Percentiles rank a stretch among this genome's conserved stretches.
Conservation (phyloP, 2,888 invertebrate genomes). For the Spodoptera picta region DNA sequence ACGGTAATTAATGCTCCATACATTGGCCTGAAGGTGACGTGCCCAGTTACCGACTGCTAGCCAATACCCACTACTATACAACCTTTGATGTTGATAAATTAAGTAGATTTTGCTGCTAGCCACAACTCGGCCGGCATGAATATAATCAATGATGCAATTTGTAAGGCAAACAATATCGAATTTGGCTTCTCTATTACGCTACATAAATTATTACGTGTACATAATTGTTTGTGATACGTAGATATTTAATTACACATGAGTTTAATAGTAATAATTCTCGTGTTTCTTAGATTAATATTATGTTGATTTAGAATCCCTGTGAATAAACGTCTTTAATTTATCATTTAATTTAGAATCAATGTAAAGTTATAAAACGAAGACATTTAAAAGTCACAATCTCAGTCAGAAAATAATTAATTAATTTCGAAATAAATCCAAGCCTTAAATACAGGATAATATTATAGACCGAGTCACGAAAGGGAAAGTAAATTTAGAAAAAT, state of each 20-base stretch:
- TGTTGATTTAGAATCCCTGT: constrained; percentile 21
- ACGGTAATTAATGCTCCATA: constrained; percentile 83
- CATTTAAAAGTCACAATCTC: background rate
- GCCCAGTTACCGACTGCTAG: constrained; percentile 45
- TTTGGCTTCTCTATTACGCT: constrained; percentile 59
- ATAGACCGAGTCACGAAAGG: constrained; percentile 15
- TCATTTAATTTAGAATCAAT: too few species aligned
- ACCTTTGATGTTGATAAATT: constrained; percentile 45
- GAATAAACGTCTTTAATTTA: constrained; percentile 1
- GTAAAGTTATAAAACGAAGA: background rate
- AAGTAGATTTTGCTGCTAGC: constrained; percentile 49
- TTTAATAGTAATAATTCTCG: constrained; percentile 30
- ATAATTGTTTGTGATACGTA: constrained; percentile 17
- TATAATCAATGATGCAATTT: constrained; percentile 64
- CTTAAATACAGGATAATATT: constrained; percentile 19
- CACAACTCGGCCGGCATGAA: constrained; percentile 49
- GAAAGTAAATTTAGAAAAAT: constrained; percentile 42
- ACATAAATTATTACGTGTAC: constrained; percentile 44
- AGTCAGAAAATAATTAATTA: background rate
- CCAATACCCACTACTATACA: constrained; percentile 45
- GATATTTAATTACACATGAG: constrained; percentile 27
- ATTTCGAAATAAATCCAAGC: constrained; percentile 4
- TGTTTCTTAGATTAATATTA: constrained; percentile 35
- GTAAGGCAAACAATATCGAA: constrained; percentile 62
- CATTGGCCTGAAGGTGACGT: constrained; percentile 59